These are phyloP conservation scores for Lacanobia oleracea DNA, from an alignment of 2,888 invertebrate species.

Conservation along the genomic window DNA sequence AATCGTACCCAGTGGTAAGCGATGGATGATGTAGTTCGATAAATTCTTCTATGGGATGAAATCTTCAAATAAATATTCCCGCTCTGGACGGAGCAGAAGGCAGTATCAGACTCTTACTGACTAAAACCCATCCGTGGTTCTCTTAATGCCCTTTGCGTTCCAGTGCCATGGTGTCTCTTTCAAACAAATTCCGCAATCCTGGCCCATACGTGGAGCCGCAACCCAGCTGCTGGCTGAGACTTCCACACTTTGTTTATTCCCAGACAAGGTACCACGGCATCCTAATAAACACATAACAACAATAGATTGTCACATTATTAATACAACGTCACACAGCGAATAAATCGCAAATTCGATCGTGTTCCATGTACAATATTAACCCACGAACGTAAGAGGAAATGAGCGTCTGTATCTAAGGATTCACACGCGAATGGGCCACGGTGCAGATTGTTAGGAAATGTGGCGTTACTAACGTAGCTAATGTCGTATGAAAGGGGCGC, in stretches of 20 bases:
- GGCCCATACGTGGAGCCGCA: too few species aligned
- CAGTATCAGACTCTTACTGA: too few species aligned
- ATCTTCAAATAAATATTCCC: too few species aligned
- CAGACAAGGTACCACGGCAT: background rate
- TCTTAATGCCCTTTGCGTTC: too few species aligned
- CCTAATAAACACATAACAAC: constrained; percentile 42
- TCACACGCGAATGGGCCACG: constrained; percentile 87
- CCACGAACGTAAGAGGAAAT: constrained; percentile 83
- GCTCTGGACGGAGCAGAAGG: too few species aligned
- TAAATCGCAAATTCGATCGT: constrained; percentile 65
- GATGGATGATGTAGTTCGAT: too few species aligned
- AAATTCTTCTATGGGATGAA: too few species aligned
- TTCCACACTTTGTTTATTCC: background rate
- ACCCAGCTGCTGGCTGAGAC: background rate
- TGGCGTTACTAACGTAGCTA: constrained; percentile 90
- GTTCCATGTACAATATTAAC: constrained; percentile 72
- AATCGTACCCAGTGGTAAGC: too few species aligned
- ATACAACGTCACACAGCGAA: constrained; percentile 60
- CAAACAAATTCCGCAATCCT: too few species aligned
- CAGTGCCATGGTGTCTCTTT: too few species aligned
- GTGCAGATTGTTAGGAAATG: constrained; percentile 90
- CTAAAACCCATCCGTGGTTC: too few species aligned
- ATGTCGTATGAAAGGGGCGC: constrained; percentile 90
- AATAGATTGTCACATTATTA: constrained; percentile 55
- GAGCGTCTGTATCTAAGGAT: constrained; percentile 90